A percentile compares a stretch with the other conserved stretches of the same genome.
phyloP scores from a whole-genome alignment of 2,888 invertebrate genomes.

The Balanococcus diminutus region DNA sequence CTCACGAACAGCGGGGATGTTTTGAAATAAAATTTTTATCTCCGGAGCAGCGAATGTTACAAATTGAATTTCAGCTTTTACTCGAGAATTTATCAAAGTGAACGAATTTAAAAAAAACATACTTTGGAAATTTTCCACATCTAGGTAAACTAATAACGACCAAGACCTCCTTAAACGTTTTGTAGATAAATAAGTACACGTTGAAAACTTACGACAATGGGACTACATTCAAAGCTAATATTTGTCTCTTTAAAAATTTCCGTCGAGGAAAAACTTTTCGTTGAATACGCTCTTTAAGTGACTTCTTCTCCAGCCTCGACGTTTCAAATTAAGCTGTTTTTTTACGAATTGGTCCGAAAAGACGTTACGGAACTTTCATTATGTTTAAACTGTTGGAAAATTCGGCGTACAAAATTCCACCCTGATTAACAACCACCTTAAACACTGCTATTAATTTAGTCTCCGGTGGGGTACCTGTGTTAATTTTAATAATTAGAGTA shows the following conservation, averaged over 20 bases:
- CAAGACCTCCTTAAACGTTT: not conserved
- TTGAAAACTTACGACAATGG: not conserved
- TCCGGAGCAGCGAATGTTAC: not conserved
- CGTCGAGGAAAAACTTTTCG: not conserved
- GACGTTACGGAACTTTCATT: not conserved
- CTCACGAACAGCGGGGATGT: not conserved
- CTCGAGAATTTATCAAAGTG: not conserved
- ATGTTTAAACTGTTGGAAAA: not conserved
- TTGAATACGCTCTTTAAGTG: not conserved
- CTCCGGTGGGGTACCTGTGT: not conserved
- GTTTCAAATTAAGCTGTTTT: not conserved
- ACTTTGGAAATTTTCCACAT: not conserved
- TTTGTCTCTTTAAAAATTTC: not conserved
- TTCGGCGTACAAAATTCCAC: not conserved
- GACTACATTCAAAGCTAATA: conserved; percentile 6
- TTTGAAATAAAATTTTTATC: not conserved
- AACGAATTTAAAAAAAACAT: not conserved
- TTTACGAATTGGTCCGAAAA: not conserved
- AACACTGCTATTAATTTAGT: not conserved
- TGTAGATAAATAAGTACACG: not conserved
- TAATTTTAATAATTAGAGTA: conserved; percentile 21
- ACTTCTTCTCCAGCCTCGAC: conserved; percentile 16
- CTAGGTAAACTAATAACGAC: not conserved
- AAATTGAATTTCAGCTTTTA: not conserved
- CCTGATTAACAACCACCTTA: not conserved